A percentile compares a stretch with the other conserved stretches of the same genome.
These are phyloP conservation scores for Cottus gobio DNA, from an alignment of 2,113 vertebrate species.

Conservation along the genomic window DNA sequence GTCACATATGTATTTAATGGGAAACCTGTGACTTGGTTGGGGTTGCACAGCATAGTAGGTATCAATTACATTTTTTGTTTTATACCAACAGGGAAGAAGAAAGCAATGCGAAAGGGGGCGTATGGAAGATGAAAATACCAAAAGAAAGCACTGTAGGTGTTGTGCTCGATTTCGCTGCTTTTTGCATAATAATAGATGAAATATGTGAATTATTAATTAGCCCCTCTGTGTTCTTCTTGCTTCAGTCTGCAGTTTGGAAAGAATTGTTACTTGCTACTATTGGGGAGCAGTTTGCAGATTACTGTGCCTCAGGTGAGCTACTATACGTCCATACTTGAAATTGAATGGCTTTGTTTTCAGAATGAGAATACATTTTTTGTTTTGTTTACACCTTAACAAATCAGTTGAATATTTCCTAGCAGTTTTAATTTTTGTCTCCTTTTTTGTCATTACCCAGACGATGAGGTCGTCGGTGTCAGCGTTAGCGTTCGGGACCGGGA, in stretches of 20 bases:
- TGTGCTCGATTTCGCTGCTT: neutral
- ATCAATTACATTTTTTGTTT: neutral
- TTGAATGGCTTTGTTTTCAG: neutral
- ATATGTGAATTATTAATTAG: neutral
- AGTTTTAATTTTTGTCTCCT: neutral
- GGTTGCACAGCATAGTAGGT: neutral
- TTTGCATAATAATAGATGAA: neutral
- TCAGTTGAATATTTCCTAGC: neutral
- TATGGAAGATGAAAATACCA: conserved; percentile 97
- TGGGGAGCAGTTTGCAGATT: conserved; percentile 95
- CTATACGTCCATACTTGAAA: no score
- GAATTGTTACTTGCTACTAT: conserved; percentile 93
- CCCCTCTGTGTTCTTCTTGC: conserved; percentile 9
- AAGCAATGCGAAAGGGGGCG: conserved; percentile 94
- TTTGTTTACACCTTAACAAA: neutral
- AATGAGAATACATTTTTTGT: neutral
- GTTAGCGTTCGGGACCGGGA: conserved; percentile 94
- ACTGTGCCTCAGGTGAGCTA: conserved; percentile 86
- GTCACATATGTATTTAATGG: neutral
- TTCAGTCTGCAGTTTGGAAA: conserved; percentile 93
- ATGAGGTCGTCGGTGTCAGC: conserved; percentile 95
- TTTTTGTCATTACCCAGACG: conserved; percentile 80
- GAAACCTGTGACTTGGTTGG: no score
- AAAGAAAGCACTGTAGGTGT: conserved; percentile 91
- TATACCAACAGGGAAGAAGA: conserved; percentile 91